phyloP scores from a whole-genome alignment of 2,113 vertebrate genomes.

The Ceyx melanurus region DNA sequence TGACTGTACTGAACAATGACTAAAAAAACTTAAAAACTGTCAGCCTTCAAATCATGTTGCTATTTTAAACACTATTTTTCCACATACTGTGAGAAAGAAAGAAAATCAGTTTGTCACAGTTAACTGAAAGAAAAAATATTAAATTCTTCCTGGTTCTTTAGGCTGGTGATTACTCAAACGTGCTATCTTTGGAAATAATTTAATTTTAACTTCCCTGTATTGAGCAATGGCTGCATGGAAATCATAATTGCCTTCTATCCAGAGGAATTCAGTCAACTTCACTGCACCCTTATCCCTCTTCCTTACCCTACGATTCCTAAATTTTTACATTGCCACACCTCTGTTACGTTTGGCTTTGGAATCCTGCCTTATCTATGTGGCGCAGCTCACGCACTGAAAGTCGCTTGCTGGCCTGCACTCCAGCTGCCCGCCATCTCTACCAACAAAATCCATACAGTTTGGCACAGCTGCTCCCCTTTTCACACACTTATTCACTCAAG shows the following conservation, averaged over 20 bases:
- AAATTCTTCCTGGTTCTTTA: not conserved
- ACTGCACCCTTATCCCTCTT: not conserved
- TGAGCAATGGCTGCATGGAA: not conserved
- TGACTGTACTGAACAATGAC: not conserved
- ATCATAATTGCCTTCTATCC: not conserved
- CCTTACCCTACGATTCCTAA: not conserved
- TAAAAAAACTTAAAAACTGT: not conserved
- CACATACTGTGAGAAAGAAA: not conserved
- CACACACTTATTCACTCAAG: not conserved
- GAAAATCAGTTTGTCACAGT: not conserved
- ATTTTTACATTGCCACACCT: constrained; percentile 23
- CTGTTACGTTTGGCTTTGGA: not conserved
- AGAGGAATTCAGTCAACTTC: not conserved
- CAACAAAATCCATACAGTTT: not conserved
- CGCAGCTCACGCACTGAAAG: not conserved
- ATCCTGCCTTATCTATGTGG: not conserved
- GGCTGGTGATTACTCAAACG: not conserved
- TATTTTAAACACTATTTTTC: not conserved
- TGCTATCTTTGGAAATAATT: not conserved
- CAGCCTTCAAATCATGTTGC: not conserved
- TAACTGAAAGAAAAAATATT: not conserved
- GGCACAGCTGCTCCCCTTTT: not conserved
- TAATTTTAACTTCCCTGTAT: not conserved
- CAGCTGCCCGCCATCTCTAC: not conserved
- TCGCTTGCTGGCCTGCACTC: not conserved